Percentiles rank a stretch among this genome's conserved stretches.
Conservation (phyloP, 2,888 invertebrate species). For the Physocephala rufipes region DNA sequence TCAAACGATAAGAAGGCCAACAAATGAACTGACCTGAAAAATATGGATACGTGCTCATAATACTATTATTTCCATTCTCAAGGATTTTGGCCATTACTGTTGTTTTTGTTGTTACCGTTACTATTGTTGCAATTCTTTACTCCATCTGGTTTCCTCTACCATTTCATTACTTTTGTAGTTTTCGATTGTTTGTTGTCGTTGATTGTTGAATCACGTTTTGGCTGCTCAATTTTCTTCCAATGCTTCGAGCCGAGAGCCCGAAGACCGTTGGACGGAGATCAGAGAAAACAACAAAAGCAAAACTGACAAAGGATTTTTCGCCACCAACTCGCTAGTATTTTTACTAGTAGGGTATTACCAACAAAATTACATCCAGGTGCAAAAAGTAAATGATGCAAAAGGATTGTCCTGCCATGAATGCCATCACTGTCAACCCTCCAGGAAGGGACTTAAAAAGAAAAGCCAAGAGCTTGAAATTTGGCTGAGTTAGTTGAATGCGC, state of each 20-base stretch:
- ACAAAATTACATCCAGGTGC: slow-evolving; percentile 17
- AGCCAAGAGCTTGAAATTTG: slow-evolving; percentile 38
- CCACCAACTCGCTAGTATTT: slow-evolving; percentile 4
- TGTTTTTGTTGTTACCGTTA: background rate
- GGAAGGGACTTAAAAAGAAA: background rate
- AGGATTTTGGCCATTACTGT: background rate
- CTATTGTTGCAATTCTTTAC: slow-evolving; percentile 6
- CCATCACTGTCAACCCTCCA: background rate
- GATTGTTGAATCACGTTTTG: background rate
- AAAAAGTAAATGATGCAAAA: slow-evolving; percentile 14
- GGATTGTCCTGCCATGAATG: background rate
- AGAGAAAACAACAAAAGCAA: background rate
- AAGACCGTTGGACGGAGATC: background rate
- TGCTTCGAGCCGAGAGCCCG: background rate
- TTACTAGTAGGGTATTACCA: slow-evolving; percentile 11
- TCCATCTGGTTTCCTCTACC: background rate
- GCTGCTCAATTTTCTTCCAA: background rate
- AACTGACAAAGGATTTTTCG: background rate
- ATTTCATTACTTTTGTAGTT: background rate
- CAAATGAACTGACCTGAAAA: slow-evolving; percentile 52
- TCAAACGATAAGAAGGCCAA: slow-evolving; percentile 23
- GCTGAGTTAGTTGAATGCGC: slow-evolving; percentile 27
- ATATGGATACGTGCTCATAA: slow-evolving; percentile 53
- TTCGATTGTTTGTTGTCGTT: background rate
- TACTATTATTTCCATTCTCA: slow-evolving; percentile 30